Evolutionary conservation across 2,113 vertebrate genomes (phyloP).

Genomic region (Peromyscus polionotus): DNA sequence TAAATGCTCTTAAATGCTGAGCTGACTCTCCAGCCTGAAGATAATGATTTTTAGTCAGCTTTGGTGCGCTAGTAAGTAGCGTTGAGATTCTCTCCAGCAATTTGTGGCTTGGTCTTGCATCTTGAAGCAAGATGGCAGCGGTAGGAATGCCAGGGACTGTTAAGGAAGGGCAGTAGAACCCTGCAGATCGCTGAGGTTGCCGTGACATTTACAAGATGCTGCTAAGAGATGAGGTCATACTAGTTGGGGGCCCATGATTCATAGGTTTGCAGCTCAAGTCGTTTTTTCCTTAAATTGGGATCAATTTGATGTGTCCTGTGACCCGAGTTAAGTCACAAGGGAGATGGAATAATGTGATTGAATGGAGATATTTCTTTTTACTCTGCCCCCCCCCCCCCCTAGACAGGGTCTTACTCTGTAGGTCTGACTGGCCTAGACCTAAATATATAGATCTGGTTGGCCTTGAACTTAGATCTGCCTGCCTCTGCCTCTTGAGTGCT

Average conservation of each 20-base stretch:
- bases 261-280: neutral
- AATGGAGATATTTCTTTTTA: neutral
- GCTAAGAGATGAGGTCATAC: neutral
- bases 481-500: neutral
- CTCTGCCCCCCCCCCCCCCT: too few relatives aligned
- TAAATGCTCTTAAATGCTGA: neutral
- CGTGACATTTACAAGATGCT: neutral
- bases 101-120: neutral
- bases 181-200: neutral
- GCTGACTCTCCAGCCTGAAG: neutral
- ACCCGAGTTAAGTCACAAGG: neutral
- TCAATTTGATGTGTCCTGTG: neutral
- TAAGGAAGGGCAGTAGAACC: neutral
- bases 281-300: constrained; percentile 9
- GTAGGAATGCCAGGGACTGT: neutral
- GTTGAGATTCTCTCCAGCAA: neutral
- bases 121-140: neutral
- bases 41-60: neutral
- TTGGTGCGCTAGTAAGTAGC: neutral
- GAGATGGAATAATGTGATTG: neutral
- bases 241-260: neutral
- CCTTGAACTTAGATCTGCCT: neutral
- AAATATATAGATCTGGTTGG: neutral
- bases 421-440: neutral
- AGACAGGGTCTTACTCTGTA: neutral